A percentile compares a stretch with the other conserved stretches of the same genome.
Evolutionary conservation across 2,797 vertebrate species (phyloP).

Genomic region (Silurus aristotelis): DNA sequence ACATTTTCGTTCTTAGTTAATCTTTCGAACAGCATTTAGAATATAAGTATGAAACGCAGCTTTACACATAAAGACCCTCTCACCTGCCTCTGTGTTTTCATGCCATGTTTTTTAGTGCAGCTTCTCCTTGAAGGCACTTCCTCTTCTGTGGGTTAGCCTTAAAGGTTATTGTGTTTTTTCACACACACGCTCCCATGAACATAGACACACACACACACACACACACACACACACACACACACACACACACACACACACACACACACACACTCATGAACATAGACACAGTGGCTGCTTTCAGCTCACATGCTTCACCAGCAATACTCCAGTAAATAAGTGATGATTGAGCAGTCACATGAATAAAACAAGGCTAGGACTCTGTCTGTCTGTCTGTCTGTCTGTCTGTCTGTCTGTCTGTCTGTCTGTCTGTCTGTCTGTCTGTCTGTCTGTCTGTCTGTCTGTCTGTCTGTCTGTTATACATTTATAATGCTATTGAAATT

Average conservation of each 20-base stretch:
- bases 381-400: no score
- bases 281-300: background rate
- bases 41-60: background rate
- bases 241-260: background rate
- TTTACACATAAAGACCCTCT: background rate
- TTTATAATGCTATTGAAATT: background rate
- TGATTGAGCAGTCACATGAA: background rate
- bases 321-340: background rate
- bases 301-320: background rate
- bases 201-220: background rate
- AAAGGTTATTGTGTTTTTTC: conserved; percentile 21
- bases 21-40: background rate
- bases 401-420: no score
- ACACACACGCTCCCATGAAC: no score
- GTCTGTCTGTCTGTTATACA: no score
- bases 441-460: no score
- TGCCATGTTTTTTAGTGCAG: background rate
- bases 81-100: background rate
- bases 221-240: background rate
- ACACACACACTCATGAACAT: background rate
- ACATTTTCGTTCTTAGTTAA: background rate
- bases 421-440: no score
- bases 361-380: background rate
- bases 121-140: conserved; percentile 17
- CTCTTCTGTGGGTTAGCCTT: conserved; percentile 28